Percentiles rank a stretch among this genome's conserved stretches.
Conservation (phyloP, 2,888 invertebrate genomes). For the Polydrusus pterygomalis region DNA sequence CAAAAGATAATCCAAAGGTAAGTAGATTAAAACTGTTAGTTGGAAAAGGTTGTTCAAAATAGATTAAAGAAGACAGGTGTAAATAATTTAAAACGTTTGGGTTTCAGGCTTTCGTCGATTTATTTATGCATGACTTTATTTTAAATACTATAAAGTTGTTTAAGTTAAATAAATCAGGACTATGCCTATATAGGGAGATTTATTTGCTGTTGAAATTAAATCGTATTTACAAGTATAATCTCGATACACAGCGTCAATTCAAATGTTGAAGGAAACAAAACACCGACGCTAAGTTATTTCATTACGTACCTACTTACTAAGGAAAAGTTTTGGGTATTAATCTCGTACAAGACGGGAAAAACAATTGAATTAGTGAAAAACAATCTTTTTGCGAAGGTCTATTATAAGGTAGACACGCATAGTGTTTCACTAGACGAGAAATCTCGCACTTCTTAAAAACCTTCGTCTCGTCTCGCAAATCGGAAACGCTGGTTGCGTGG, state of each 20-base stretch:
- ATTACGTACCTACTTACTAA: not conserved
- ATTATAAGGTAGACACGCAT: no score
- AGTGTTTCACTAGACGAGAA: no score
- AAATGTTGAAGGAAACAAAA: no score
- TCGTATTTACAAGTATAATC: not conserved
- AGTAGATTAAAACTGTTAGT: not conserved
- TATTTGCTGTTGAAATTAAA: not conserved
- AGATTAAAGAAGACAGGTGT: slow-evolving; percentile 23
- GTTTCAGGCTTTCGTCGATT: not conserved
- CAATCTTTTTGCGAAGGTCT: no score
- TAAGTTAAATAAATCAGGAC: not conserved
- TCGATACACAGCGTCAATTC: no score
- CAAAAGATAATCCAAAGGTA: slow-evolving; percentile 27
- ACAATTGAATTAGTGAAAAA: no score
- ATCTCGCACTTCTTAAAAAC: no score
- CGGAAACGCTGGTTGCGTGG: no score
- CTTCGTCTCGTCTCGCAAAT: no score
- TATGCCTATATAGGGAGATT: not conserved
- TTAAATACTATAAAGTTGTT: not conserved
- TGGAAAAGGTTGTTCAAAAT: not conserved
- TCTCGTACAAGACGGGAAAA: not conserved
- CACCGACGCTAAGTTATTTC: not conserved
- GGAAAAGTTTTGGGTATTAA: not conserved
- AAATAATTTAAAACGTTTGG: slow-evolving; percentile 18
- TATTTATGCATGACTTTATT: not conserved